Base-by-base conservation (phyloP, 2,888 invertebrate species). In the Nasonovia ribisnigri region DNA sequence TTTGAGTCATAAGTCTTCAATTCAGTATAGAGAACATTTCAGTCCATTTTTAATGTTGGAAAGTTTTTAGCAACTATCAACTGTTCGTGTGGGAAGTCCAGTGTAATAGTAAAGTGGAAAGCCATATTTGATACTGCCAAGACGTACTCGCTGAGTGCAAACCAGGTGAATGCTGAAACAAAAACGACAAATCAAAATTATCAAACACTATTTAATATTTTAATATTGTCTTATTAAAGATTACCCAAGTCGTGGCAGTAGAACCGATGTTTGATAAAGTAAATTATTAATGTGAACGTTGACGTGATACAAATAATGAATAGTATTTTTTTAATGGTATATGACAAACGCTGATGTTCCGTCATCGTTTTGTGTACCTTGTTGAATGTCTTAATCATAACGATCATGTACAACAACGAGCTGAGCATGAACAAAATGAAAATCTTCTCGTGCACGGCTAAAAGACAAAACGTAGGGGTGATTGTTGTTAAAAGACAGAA, bases 111-210 rank as follows among this genome's bases (percentile, higher is more conserved):
- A 95, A 98, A 97, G 95, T 99, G 99, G 96, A 98, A 99, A 94
- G 97, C 97, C 98, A 99, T 99, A 96, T 99, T 99, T 95, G 98
- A 97, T 93, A 97, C 97, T 94, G 99, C 98, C 95, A 99, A 97
- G 95, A 98, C 97, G 96, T 99, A 99, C 96, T 99, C 99, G 96
- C 98, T 98, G 94, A 98, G 96, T 3, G 99, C 98, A 96, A 99
- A 99, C 97, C 98, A 98, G 95, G 98, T 99, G 96, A 99, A 99
- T 89, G 99, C 99, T 99, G 96, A 95, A 97, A 97, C 84, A 0
- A 43, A 43, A 43, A 29, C 13, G 1, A 84, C 6, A 43, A 43
- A 43, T 26, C 10, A 5, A 43, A 43, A 84, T 84, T 0, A 93
- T 42, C n/a, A 51, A 36, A 77, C 42, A 91, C 43, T 84, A 77